These are phyloP conservation scores for Phoebastria nigripes DNA, from an alignment of 2,797 vertebrate genomes.

Conservation along the genomic window DNA sequence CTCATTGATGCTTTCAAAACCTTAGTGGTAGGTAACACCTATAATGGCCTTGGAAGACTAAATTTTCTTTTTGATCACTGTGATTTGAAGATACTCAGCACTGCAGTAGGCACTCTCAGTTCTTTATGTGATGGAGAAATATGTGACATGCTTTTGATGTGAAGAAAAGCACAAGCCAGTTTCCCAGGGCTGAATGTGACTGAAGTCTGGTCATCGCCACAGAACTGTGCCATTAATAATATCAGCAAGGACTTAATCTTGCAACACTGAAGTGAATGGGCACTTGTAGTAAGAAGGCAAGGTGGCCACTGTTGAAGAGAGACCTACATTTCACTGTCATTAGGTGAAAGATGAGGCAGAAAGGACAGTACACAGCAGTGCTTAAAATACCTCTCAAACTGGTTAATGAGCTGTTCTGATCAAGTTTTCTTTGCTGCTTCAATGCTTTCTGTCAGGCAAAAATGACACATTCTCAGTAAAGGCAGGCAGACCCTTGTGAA, in stretches of 20 bases:
- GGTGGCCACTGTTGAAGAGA: background rate
- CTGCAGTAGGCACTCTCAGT: background rate
- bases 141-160: rapidly evolving
- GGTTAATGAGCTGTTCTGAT: background rate
- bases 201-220: background rate
- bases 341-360: background rate
- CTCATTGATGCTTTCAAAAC: background rate
- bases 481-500: background rate
- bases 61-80: background rate
- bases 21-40: background rate
- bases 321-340: background rate
- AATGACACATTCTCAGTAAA: background rate
- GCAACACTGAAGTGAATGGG: background rate
- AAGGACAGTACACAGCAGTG: background rate
- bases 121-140: background rate
- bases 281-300: background rate
- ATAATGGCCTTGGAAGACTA: background rate
- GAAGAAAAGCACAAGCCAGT: background rate
- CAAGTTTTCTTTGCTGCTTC: background rate
- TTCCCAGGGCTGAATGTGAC: background rate
- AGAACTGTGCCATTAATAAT: background rate
- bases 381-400: background rate
- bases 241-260: background rate
- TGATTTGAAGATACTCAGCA: background rate
- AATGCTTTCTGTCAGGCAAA: background rate